phyloP scores from a whole-genome alignment of 1,140 invertebrate genomes.

The Choristoneura fumiferana region DNA sequence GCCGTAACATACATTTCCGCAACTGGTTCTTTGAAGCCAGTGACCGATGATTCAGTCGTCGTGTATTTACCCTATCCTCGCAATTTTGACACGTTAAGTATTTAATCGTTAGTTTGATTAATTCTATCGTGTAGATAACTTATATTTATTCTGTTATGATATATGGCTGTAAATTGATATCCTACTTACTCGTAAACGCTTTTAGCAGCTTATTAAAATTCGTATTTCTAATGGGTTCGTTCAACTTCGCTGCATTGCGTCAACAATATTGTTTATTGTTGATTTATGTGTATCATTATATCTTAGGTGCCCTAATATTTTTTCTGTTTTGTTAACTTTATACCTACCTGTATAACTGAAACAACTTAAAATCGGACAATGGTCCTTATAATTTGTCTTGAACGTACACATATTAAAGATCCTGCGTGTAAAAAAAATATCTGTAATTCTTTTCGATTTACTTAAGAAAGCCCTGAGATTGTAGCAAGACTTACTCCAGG shows the following conservation, averaged over 20 bases:
- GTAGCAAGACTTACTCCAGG: too few species aligned
- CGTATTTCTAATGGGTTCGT: constrained; percentile 1
- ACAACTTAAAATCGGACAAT: too few species aligned
- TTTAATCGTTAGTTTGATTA: constrained; percentile 10
- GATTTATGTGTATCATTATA: too few species aligned
- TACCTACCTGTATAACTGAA: too few species aligned
- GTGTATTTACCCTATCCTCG: constrained; percentile 15
- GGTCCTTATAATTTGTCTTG: too few species aligned
- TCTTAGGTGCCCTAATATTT: too few species aligned
- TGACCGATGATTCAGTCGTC: constrained; percentile 1
- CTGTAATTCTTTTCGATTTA: too few species aligned
- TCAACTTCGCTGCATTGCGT: constrained; percentile 8
- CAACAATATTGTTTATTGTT: not conserved
- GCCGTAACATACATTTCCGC: not conserved
- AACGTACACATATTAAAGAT: too few species aligned
- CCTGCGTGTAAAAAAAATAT: too few species aligned
- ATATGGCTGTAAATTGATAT: constrained; percentile 19
- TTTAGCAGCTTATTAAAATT: constrained; percentile 15
- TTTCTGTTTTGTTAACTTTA: too few species aligned
- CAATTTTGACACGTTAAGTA: constrained; percentile 1
- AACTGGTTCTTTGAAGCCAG: not conserved
- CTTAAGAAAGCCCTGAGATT: too few species aligned
- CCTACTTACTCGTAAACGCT: not conserved
- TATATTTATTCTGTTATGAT: constrained; percentile 17
- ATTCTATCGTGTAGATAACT: constrained; percentile 9